A percentile compares a stretch with the other conserved stretches of the same genome.
Evolutionary conservation across 2,888 invertebrate species (phyloP).

Genomic region (Cerastis leucographa): DNA sequence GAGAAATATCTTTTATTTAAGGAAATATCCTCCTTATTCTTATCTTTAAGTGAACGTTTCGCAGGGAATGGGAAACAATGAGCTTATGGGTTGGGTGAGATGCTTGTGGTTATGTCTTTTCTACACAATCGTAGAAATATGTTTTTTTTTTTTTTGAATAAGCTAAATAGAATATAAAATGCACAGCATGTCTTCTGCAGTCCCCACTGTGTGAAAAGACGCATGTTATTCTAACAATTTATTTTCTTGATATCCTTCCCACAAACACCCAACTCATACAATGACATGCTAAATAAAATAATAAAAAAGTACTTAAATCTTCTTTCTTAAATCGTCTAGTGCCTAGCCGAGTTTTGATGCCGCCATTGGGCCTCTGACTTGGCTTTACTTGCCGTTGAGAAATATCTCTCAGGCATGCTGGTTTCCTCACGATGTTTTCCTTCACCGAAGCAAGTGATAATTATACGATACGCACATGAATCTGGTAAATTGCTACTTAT

Average conservation of each 20-base stretch:
- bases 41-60: constrained; percentile 40
- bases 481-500: too few relatives aligned
- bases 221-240: not conserved
- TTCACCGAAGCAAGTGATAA: too few relatives aligned
- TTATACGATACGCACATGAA: too few relatives aligned
- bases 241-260: not conserved
- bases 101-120: not conserved
- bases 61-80: constrained; percentile 37
- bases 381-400: too few relatives aligned
- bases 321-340: too few relatives aligned
- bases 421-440: too few relatives aligned
- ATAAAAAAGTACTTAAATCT: not conserved
- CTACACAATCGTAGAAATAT: not conserved
- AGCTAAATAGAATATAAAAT: not conserved
- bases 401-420: too few relatives aligned
- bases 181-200: not conserved
- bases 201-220: rapidly evolving
- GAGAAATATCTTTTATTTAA: constrained; percentile 68
- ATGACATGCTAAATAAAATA: not conserved
- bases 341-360: too few relatives aligned
- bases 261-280: not conserved
- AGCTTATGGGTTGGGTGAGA: constrained; percentile 14
- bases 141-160: too few relatives aligned
- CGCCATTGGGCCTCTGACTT: too few relatives aligned
- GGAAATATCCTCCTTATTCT: constrained; percentile 48